Percentiles rank a stretch among this genome's conserved stretches.
Evolutionary conservation across 2,888 invertebrate genomes (phyloP).

Genomic region (Melieria omissa): DNA sequence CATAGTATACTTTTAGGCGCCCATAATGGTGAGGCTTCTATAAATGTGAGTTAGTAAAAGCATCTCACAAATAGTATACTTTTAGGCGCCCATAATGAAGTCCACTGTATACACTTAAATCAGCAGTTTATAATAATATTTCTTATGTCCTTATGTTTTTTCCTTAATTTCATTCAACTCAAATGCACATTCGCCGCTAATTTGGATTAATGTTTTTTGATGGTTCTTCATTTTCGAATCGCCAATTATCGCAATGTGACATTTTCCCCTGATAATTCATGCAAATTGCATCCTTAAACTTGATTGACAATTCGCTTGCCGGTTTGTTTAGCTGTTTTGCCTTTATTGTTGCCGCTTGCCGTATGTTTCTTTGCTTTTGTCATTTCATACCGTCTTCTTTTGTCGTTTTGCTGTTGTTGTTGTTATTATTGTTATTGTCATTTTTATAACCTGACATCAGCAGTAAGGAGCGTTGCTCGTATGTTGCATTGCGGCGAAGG

Average conservation of each 20-base stretch:
- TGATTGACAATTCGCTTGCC: slow-evolving; percentile 36
- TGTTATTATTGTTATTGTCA: slow-evolving; percentile 16
- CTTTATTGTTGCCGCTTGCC: slow-evolving; percentile 20
- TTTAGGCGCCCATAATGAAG: too few relatives aligned
- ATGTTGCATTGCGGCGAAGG: slow-evolving; percentile 8
- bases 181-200: background rate
- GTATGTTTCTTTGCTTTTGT: background rate
- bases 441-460: slow-evolving; percentile 26
- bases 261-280: slow-evolving; percentile 48
- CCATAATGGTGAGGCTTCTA: too few relatives aligned
- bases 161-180: too few relatives aligned
- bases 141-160: too few relatives aligned
- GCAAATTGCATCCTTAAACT: slow-evolving; percentile 54
- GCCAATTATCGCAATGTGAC: slow-evolving; percentile 26
- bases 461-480: background rate
- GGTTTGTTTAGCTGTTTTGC: slow-evolving; percentile 35
- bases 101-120: too few relatives aligned
- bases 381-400: slow-evolving; percentile 5
- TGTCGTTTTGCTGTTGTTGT: slow-evolving; percentile 14
- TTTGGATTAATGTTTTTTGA: too few relatives aligned
- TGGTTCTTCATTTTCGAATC: too few relatives aligned
- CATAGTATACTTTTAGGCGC: too few relatives aligned
- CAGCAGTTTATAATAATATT: too few relatives aligned
- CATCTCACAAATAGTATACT: too few relatives aligned
- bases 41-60: too few relatives aligned